A percentile compares a stretch with the other conserved stretches of the same genome.
These are phyloP conservation scores for Cirrhinus molitorella DNA, from an alignment of 2,797 vertebrate genomes.

Conservation along the genomic window DNA sequence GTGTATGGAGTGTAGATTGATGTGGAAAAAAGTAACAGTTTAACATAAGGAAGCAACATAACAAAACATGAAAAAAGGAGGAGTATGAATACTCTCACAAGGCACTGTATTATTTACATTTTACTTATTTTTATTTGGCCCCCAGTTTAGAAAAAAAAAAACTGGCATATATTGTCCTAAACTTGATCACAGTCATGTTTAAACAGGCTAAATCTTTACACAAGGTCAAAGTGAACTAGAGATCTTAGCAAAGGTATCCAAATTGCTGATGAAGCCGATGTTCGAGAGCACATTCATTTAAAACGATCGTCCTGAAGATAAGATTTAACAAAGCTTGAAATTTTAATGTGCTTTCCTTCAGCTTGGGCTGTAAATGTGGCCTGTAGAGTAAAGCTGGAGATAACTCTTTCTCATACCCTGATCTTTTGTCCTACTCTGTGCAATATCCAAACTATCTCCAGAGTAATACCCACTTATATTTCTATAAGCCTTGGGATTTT, in stretches of 20 bases:
- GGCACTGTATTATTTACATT: too few relatives aligned
- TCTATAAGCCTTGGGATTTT: slow-evolving; percentile 31
- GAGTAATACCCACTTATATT: slow-evolving; percentile 10
- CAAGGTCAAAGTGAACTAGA: slow-evolving; percentile 28
- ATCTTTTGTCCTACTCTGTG: slow-evolving; percentile 10
- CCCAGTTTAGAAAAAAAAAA: too few relatives aligned
- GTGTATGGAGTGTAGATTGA: too few relatives aligned
- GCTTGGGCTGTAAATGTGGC: slow-evolving; percentile 20
- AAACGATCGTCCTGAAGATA: slow-evolving; percentile 44
- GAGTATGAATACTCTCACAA: too few relatives aligned
- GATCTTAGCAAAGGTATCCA: not conserved
- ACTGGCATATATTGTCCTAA: too few relatives aligned
- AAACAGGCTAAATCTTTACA: slow-evolving; percentile 4
- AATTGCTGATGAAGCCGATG: slow-evolving; percentile 28
- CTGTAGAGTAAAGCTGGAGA: slow-evolving; percentile 11
- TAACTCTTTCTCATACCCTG: slow-evolving; percentile 3
- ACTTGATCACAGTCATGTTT: slow-evolving; percentile 10
- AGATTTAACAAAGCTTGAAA: slow-evolving; percentile 50
- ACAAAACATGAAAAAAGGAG: too few relatives aligned
- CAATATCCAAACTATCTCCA: slow-evolving; percentile 27
- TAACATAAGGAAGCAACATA: too few relatives aligned
- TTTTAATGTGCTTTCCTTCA: slow-evolving; percentile 28
- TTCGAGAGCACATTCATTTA: slow-evolving; percentile 27
- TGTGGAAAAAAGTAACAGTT: too few relatives aligned
- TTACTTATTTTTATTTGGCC: too few relatives aligned